Base-by-base conservation (phyloP, 2,888 invertebrate species). In the Pyrgus malvae region DNA sequence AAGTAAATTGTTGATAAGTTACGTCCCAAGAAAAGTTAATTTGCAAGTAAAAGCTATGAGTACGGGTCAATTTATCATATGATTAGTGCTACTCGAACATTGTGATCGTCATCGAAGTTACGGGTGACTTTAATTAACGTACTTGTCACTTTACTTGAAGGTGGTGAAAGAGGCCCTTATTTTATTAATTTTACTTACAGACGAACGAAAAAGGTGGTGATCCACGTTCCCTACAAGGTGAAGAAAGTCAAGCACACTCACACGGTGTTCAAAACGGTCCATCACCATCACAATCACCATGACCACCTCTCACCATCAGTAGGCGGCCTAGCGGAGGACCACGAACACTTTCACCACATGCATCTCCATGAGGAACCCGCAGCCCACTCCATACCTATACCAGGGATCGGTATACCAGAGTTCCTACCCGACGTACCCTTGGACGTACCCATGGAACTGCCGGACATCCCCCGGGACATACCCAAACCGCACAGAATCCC, bases 161-260 rank as follows among this genome's bases (percentile, higher is more conserved):
- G n/a, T n/a, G n/a, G n/a, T n/a, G n/a, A n/a, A n/a, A n/a, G n/a
- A n/a, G n/a, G n/a, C n/a, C n/a, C n/a, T n/a, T n/a, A n/a, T n/a
- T n/a, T n/a, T n/a, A n/a, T n/a, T n/a, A n/a, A n/a, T n/a, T 23
- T 44, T 19, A 12, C 14, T 66, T 63, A 2, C 90, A 91, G 78
- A 61, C 92, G 93, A 45, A 90, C 90, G 55, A 93, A 94, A 64
- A 92, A 93, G 67, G 93, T 94, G 4, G 91, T 93, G 5, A 93
- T 94, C 59, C 93, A 93, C 69, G 92, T 94, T 12, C 94, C 94
- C 0, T 92, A 92, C 69, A 91, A 92, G 64, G 91, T 94, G 59
- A 94, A 94, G 79, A 93, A 92, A 65, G 90, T 93, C 59, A 93
- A 93, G 65, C 94, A 94, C 70, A 93, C 93, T 0, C 94, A 94